A percentile compares a stretch with the other conserved stretches of the same genome.
phyloP scores from a whole-genome alignment of 2,797 vertebrate genomes.

The Mallotus villosus region DNA sequence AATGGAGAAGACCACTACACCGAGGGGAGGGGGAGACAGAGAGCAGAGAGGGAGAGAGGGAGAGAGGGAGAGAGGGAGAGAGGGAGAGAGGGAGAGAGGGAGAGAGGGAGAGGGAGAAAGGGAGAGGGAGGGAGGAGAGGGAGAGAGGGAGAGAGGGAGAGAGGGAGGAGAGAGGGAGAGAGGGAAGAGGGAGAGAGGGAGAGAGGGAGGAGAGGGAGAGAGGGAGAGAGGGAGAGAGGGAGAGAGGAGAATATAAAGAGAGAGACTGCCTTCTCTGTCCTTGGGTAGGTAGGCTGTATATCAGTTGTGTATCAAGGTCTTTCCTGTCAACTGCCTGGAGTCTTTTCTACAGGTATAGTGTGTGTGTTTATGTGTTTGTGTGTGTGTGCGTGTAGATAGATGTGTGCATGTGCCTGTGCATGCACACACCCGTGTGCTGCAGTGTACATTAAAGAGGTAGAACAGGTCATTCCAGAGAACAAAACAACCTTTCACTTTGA shows the following conservation, averaged over 20 bases:
- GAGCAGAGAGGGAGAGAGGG: slow-evolving; percentile 6
- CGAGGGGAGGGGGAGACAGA: neutral
- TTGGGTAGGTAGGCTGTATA: neutral
- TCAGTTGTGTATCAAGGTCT: slow-evolving; percentile 14
- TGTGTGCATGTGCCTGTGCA: neutral
- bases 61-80: neutral
- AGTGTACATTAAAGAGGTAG: slow-evolving; percentile 15
- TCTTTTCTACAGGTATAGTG: slow-evolving; percentile 19
- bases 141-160: slow-evolving; percentile 5
- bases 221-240: slow-evolving; percentile 5
- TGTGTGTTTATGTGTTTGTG: slow-evolving; percentile 4
- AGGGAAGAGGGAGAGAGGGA: neutral
- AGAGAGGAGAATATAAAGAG: slow-evolving; percentile 1
- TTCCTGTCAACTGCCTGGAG: slow-evolving; percentile 13
- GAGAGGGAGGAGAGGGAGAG: neutral
- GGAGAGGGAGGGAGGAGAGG: no score
- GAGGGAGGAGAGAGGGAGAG: neutral
- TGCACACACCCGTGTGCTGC: neutral
- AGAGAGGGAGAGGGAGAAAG: slow-evolving; percentile 3
- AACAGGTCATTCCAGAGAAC: slow-evolving; percentile 19
- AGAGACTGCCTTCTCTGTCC: neutral
- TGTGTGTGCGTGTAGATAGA: neutral
- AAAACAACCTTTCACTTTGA: slow-evolving; percentile 29
- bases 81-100: neutral
- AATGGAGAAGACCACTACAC: slow-evolving; percentile 23